Base-by-base conservation (phyloP, 1,140 invertebrate species). In the Bradynema listronoti region DNA sequence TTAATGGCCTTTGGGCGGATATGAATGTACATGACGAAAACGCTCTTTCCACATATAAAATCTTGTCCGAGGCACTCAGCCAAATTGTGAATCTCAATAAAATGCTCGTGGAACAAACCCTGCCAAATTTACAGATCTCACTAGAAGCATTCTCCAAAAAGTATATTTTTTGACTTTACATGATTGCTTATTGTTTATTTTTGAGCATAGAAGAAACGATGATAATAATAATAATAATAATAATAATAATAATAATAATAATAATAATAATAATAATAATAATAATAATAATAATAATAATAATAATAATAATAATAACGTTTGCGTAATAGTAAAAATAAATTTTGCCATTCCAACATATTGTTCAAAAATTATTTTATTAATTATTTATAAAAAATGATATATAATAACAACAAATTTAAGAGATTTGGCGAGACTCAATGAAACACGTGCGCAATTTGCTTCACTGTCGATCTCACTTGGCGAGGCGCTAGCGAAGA, bases 81-180 rank as follows among this genome's bases (percentile, higher is more conserved):
- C 71, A 78, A 27, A 67, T 75, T 25, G 64, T 77, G 2, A 51
- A 62, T 53, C 52, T 76, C 2, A 68, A 73, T 39, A 66, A 69
- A 47, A 56, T 46, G 1, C 56, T 74, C 32, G 60, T 76, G n/a
- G 76, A 77, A 27, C 45, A 68, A 19, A 58, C 74, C 3, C 69
- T 58, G 46, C 62, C 68, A 14, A 39, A 65, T 1, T 43, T 78
- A 19, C 29, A 43, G 30, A 51, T 39, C 9, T 57, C 61, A 36
- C 45, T 77, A 11, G 45, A 56, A 9, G 34, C 16, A 33, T 75
- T 75, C 50, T 46, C 62, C 16, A 70, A 73, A 53, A 70, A 66
- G 72, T 73, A 34, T 39, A 62, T 60, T 56, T 43, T 50, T 5
- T 14, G 29, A 32, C 7, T 16, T n/a, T 65, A 19, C n/a, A 66